Evolutionary conservation across 2,888 invertebrate species (phyloP).

Genomic region (Anorthoa munda): DNA sequence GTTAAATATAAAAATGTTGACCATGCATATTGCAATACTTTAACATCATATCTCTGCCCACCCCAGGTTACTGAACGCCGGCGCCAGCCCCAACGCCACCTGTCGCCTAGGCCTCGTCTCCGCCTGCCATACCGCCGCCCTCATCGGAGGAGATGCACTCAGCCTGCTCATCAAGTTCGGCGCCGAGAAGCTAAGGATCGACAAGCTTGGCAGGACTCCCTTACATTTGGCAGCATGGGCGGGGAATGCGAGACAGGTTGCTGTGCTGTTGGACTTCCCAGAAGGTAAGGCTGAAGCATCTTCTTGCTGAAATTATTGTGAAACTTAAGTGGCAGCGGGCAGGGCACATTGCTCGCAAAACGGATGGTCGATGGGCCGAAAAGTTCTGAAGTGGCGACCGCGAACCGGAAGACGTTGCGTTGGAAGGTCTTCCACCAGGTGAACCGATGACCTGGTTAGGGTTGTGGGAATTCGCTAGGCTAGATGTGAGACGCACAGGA

Average conservation of each 20-base stretch:
- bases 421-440: too few species aligned
- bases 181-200: conserved; percentile 84
- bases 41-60: background rate
- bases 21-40: background rate
- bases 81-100: conserved; percentile 89
- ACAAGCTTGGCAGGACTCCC: conserved; percentile 86
- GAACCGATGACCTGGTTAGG: too few species aligned
- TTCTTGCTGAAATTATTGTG: background rate
- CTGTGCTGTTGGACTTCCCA: conserved; percentile 83
- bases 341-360: too few species aligned
- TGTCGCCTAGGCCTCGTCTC: conserved; percentile 85
- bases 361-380: too few species aligned
- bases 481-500: too few species aligned
- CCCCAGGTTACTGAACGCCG: conserved; percentile 83
- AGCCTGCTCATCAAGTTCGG: conserved; percentile 83
- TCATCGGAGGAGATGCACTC: conserved; percentile 82
- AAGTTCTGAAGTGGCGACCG: too few species aligned
- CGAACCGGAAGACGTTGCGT: too few species aligned
- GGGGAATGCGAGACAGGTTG: conserved; percentile 85
- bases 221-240: conserved; percentile 88
- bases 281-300: conserved; percentile 76
- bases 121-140: conserved; percentile 87
- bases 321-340: too few species aligned
- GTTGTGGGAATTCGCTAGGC: too few species aligned
- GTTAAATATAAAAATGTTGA: too few species aligned